phyloP scores from a whole-genome alignment of 2,797 vertebrate species.

The Arremon brunneinucha region DNA sequence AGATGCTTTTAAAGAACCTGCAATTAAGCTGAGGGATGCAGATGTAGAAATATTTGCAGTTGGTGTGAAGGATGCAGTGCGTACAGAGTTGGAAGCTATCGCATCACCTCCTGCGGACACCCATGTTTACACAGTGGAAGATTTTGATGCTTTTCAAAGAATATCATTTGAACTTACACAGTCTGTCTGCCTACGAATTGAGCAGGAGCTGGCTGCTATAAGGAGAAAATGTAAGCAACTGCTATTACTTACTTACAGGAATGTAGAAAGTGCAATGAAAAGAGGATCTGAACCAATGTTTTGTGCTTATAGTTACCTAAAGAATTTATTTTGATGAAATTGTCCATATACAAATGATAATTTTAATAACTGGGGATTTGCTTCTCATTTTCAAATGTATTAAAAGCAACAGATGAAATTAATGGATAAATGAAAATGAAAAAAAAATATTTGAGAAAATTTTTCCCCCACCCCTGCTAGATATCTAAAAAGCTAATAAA shows the following conservation, averaged over 20 bases:
- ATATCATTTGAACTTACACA: conserved; percentile 95
- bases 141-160: conserved; percentile 96
- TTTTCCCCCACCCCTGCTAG: background rate
- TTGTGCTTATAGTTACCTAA: background rate
- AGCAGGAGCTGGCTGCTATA: conserved; percentile 89
- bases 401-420: background rate
- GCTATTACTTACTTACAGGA: background rate
- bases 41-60: conserved; percentile 98
- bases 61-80: conserved; percentile 95
- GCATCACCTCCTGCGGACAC: conserved; percentile 88
- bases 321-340: background rate
- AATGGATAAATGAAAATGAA: background rate
- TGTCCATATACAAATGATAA: background rate
- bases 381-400: background rate
- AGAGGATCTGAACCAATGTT: background rate
- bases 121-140: conserved; percentile 96
- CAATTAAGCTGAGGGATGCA: conserved; percentile 83
- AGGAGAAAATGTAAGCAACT: conserved; percentile 85
- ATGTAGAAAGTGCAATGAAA: background rate
- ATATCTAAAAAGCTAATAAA: background rate
- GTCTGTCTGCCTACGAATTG: conserved; percentile 94
- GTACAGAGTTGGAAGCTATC: conserved; percentile 91
- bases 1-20: conserved; percentile 92
- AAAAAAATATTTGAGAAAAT: background rate
- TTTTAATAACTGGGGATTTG: background rate